Evolutionary conservation across 2,113 vertebrate genomes (phyloP).

Genomic region (Lepus timidus): DNA sequence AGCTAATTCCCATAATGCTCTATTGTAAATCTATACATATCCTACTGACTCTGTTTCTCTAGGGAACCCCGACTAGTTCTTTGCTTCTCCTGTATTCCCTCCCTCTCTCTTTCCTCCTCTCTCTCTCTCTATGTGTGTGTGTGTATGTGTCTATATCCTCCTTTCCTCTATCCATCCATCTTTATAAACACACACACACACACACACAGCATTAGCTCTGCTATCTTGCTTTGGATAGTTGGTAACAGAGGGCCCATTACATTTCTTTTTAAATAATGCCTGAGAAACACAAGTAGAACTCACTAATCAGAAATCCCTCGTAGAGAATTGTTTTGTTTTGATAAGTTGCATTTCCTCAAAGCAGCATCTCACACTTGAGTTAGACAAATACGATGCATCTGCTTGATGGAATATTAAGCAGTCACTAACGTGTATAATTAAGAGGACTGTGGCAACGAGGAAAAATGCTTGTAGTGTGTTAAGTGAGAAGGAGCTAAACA

Average conservation of each 20-base stretch:
- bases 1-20: neutral
- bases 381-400: constrained; percentile 47
- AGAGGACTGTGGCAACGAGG: neutral
- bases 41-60: neutral
- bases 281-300: constrained; percentile 1
- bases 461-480: constrained; percentile 47
- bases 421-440: constrained; percentile 69
- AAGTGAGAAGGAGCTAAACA: constrained; percentile 53
- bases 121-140: too few relatives aligned
- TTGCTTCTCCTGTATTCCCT: neutral
- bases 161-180: too few relatives aligned
- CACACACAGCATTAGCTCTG: neutral
- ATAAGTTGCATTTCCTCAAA: constrained; percentile 58
- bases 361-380: constrained; percentile 6
- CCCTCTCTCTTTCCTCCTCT: too few relatives aligned
- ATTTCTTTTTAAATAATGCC: constrained; percentile 49
- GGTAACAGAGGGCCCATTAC: neutral
- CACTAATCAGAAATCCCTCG: constrained; percentile 16
- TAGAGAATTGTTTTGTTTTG: constrained; percentile 31
- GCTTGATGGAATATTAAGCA: constrained; percentile 61
- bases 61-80: neutral
- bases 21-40: neutral
- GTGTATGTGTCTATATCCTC: too few relatives aligned
- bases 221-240: neutral
- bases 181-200: too few relatives aligned